phyloP scores from a whole-genome alignment of 2,888 invertebrate genomes.

The Nomada flava region DNA sequence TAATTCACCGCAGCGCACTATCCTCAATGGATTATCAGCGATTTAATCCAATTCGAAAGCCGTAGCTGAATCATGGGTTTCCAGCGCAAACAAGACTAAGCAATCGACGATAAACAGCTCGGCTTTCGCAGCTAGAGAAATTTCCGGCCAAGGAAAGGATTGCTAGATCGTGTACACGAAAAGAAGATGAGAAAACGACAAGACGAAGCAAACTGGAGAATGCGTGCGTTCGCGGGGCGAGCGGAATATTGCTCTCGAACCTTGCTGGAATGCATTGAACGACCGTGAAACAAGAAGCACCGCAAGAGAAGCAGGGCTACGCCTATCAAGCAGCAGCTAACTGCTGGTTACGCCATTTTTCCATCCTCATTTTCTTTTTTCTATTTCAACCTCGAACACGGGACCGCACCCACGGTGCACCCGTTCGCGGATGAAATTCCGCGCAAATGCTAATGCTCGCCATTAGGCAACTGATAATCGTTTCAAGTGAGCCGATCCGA shows the following conservation, averaged over 20 bases:
- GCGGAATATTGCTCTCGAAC: constrained; percentile 30
- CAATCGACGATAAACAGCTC: constrained; percentile 6
- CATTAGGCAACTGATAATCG: constrained; percentile 23
- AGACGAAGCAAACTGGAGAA: not conserved
- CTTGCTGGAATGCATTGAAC: constrained; percentile 55
- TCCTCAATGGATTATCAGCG: not conserved
- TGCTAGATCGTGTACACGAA: not conserved
- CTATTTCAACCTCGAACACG: constrained; percentile 33
- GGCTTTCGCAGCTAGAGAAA: constrained; percentile 1
- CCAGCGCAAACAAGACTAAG: not conserved
- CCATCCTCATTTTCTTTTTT: constrained; percentile 25
- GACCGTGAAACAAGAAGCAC: constrained; percentile 62
- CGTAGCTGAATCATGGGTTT: not conserved
- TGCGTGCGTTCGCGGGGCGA: not conserved
- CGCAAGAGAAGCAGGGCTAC: constrained; percentile 54
- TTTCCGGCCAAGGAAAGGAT: constrained; percentile 22
- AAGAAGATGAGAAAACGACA: not conserved
- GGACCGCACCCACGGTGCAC: constrained; percentile 65
- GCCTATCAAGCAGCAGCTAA: constrained; percentile 60
- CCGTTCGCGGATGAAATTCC: constrained; percentile 55
- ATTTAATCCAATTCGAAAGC: not conserved
- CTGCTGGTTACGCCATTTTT: constrained; percentile 50
- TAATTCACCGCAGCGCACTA: not conserved
- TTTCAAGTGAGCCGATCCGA: constrained; percentile 11
- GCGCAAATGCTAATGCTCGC: constrained; percentile 25